Evolutionary conservation across 2,113 vertebrate species (phyloP), one percentile per base, ranked within the genome.

Genomic region (Corvus moneduloides): DNA sequence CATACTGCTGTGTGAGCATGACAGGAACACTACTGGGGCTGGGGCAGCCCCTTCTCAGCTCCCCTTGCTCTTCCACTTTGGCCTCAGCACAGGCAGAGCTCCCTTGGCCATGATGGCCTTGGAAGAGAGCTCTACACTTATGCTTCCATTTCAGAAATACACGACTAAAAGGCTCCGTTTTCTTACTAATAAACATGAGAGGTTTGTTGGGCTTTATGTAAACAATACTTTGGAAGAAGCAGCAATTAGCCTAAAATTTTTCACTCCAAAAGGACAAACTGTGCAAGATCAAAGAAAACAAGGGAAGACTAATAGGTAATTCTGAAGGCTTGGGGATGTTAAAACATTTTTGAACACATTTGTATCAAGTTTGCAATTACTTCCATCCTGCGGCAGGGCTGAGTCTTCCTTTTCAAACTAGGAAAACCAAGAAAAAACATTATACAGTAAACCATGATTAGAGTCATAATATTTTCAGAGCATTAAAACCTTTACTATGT

Each of bases 1-100:
- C n/a, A 15, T 10, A 7, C 0, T 20, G 52, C 44, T 24, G 37
- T 18, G 75, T 0, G 1, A 73, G 61, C 30, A 16, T 2, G 7
- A 13, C 19, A 43, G 48, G 22, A 74, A 5, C 37, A 5, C 2
- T 27, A 4, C n/a, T 19, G 52, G 33, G 37, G 15, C 56, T 46
- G 66, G 15, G 33, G 35, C 24, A 64, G 71, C 32, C 22, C 28
- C 44, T 28, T 14, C 48, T 5, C 71, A 30, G 11, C 26, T 59
- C 39, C 64, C 59, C 61, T 23, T n/a, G 35, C 66, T 4, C 16
- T 3, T 19, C n/a, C 14, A 2, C n/a, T 2, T 51, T 1, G 22
- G 13, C 7, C 26, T 16, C 3, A 12, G n/a, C 20, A 2, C 23
- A 15, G 33, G 32, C 71, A 55, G 13, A 71, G 55, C n/a, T 56